Conservation (phyloP, 2,797 vertebrate genomes). For the Poecile montanus region DNA sequence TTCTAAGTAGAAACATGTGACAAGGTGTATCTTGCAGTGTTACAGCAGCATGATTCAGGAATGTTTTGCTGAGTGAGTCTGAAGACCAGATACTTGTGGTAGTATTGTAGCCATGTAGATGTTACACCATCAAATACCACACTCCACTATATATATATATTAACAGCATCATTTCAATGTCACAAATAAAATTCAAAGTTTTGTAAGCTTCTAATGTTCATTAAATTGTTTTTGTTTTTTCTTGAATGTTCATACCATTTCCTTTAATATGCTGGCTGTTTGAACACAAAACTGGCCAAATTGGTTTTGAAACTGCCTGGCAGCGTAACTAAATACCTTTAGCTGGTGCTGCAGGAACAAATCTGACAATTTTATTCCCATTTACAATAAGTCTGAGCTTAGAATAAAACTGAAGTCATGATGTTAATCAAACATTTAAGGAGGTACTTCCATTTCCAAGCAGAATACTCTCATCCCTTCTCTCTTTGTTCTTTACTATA, state of each 20-base stretch:
- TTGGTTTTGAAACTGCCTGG: neutral
- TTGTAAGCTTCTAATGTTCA: neutral
- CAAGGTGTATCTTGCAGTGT: neutral
- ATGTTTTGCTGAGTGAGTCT: neutral
- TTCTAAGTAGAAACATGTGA: constrained; percentile 28
- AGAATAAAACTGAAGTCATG: neutral
- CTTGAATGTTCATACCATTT: neutral
- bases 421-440: neutral
- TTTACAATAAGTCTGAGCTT: neutral
- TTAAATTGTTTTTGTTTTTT: neutral
- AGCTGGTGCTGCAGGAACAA: neutral
- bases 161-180: neutral
- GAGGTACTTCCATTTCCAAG: neutral
- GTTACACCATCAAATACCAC: neutral
- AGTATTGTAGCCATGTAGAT: neutral
- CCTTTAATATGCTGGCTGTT: neutral
- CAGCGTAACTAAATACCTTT: neutral
- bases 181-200: neutral
- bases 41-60: neutral
- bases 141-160: too few relatives aligned
- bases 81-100: neutral
- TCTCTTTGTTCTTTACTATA: neutral
- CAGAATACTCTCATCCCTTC: neutral
- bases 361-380: neutral
- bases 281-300: neutral